phyloP scores from a whole-genome alignment of 2,888 invertebrate species.

The Himalopsyche kuldschensis region DNA sequence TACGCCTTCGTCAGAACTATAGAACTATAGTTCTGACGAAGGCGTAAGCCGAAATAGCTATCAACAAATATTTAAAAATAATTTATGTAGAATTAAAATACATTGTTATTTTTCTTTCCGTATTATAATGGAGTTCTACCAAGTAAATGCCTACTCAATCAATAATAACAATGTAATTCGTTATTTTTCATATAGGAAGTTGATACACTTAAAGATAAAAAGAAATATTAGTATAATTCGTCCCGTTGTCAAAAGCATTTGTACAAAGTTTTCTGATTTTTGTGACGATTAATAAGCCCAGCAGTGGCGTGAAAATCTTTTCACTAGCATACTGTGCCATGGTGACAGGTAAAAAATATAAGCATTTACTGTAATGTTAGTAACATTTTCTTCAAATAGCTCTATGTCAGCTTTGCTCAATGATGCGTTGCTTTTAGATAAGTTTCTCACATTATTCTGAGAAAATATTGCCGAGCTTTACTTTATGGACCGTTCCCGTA shows the following conservation, averaged over 20 bases:
- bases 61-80: too few relatives aligned
- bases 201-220: not conserved
- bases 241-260: not conserved
- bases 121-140: too few relatives aligned
- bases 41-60: too few relatives aligned
- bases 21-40: too few relatives aligned
- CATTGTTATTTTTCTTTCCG: too few relatives aligned
- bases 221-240: not conserved
- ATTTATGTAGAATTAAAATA: too few relatives aligned
- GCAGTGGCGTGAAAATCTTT: not conserved
- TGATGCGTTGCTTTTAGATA: not conserved
- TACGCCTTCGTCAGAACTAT: too few relatives aligned
- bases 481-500: not conserved
- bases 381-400: not conserved
- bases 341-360: not conserved
- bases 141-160: too few relatives aligned
- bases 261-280: not conserved
- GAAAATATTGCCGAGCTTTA: not conserved
- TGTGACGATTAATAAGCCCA: not conserved
- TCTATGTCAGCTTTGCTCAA: slow-evolving; percentile 1
- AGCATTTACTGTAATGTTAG: not conserved
- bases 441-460: not conserved
- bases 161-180: too few relatives aligned
- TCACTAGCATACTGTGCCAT: not conserved
- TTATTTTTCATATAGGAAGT: too few relatives aligned